phyloP scores from a whole-genome alignment of 2,888 invertebrate species.

The Anagyrus pseudococci region DNA sequence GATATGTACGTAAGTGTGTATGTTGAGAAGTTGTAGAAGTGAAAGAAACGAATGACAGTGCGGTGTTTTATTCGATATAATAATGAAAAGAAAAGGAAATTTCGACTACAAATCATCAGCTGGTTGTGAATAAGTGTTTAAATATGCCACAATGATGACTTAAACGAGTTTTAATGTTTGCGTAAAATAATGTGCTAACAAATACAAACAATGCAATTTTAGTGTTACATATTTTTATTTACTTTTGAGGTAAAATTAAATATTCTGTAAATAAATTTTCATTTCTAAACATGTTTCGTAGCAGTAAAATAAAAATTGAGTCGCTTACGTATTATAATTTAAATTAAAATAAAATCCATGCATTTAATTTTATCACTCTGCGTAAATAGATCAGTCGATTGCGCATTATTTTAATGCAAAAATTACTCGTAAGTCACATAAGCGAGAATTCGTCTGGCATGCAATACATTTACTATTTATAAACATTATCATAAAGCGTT shows the following conservation, averaged over 20 bases:
- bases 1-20: neutral
- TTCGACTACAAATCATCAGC: constrained; percentile 54
- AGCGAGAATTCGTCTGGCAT: constrained; percentile 17
- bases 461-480: constrained; percentile 15
- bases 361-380: no score
- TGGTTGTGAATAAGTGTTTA: constrained; percentile 58
- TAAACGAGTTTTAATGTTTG: constrained; percentile 39
- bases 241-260: no score
- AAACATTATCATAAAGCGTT: constrained; percentile 5
- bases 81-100: constrained; percentile 29
- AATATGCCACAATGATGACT: constrained; percentile 37
- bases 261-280: no score
- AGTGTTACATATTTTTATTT: no score
- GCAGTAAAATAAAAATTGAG: no score
- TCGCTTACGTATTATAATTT: no score
- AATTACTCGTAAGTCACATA: constrained; percentile 11
- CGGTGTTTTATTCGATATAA: constrained; percentile 15
- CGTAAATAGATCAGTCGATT: neutral
- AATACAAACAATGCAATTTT: no score
- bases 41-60: neutral
- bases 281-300: no score
- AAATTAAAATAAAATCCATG: no score
- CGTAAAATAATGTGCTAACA: constrained; percentile 12
- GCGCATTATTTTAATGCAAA: neutral
- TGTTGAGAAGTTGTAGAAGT: neutral